A percentile compares a stretch with the other conserved stretches of the same genome.
Evolutionary conservation across 2,797 vertebrate genomes (phyloP).

Genomic region (Silurus lanzhouensis): DNA sequence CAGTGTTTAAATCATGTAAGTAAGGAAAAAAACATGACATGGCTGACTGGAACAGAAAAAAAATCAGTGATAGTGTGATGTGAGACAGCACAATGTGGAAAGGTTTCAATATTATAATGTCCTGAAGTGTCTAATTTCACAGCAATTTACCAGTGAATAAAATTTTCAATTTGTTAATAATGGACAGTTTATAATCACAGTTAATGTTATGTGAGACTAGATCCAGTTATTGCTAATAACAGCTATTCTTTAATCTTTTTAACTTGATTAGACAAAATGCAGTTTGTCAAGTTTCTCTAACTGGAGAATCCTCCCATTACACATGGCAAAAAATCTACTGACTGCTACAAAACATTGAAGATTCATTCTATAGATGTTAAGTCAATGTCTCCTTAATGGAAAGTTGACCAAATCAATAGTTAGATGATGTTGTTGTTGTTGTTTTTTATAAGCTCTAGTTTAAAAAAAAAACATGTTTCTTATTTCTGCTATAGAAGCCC

Average conservation of each 20-base stretch:
- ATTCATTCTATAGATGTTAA: neutral
- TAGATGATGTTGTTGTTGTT: neutral
- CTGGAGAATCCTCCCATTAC: neutral
- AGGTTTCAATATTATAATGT: neutral
- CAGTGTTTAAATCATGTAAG: too few relatives aligned
- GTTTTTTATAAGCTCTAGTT: neutral
- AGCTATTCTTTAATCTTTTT: neutral
- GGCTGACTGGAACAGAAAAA: neutral
- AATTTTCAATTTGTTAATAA: neutral
- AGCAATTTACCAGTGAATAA: neutral
- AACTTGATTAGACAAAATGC: neutral
- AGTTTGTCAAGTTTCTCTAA: neutral
- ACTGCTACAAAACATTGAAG: neutral
- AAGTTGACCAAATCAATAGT: neutral
- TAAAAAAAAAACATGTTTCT: neutral
- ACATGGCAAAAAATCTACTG: neutral
- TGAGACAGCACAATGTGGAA: neutral
- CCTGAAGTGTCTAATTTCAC: neutral
- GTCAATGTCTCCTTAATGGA: neutral
- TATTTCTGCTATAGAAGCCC: neutral
- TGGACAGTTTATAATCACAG: neutral
- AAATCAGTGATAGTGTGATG: neutral
- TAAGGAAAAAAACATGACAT: neutral
- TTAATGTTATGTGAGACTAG: neutral
- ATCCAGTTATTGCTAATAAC: neutral